Base-by-base conservation (phyloP, 2,888 invertebrate genomes). In the Microctonus aethiopoides region DNA sequence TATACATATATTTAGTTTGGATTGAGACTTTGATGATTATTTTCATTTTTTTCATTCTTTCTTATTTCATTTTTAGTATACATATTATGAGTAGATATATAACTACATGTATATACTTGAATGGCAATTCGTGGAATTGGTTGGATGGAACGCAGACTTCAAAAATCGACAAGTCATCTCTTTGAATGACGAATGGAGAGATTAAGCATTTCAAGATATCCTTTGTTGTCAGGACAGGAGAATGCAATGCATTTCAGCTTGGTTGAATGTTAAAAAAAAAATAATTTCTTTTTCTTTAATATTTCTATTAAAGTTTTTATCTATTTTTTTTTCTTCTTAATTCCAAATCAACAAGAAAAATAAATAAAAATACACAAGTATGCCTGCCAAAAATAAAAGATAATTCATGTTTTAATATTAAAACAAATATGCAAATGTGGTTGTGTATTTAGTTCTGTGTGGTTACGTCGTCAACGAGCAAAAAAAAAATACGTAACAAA, bases 401-500 rank as follows among this genome's bases (percentile, higher is more conserved):
- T 72, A 63, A 70, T 26, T 54, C 67, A 54, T 57, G 60, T 56
- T 71, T 54, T n/a, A n/a, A n/a, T n/a, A n/a, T n/a, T n/a, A n/a
- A n/a, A n/a, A n/a, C n/a, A n/a, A n/a, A n/a, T 56, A 60, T 39
- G 72, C 65, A 69, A 46, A 67, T 69, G n/a, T n/a, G n/a, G 72
- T 69, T 67, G 69, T 67, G 69, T 20, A 62, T 41, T 59, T 65
- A 72, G 64, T n/a, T n/a, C n/a, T 71, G 69, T 61, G 32, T 69
- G 67, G 61, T 65, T 46, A 24, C 39, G 54, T 56, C 54, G 67
- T 41, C 51, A 71, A 68, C 59, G 69, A 60, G 62, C 68, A 66
- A 68, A 74, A 72, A 72, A 68, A 74, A 72, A 72, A 74, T 68
- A 9, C 67, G 61, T 69, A 71, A 74, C 72, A 61, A 71, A 60